These are phyloP conservation scores for Datnioides undecimradiatus DNA, from an alignment of 2,113 vertebrate genomes.

Conservation along the genomic window DNA sequence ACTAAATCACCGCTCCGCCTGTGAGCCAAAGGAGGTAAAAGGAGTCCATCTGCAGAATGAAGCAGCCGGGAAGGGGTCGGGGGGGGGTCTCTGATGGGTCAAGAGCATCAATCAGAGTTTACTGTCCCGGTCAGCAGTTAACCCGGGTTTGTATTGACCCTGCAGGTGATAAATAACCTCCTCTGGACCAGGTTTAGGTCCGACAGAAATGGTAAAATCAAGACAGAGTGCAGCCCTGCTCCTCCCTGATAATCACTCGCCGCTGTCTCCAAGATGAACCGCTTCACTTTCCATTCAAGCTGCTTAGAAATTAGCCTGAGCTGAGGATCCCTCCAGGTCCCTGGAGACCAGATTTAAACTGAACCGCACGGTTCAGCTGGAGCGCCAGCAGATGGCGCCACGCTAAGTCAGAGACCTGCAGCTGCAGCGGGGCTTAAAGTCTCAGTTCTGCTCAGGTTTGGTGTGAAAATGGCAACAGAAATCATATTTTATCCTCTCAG, in stretches of 20 bases:
- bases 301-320: not conserved
- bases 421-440: not conserved
- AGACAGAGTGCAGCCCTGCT: conserved; percentile 40
- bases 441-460: not conserved
- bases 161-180: conserved; percentile 69
- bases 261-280: conserved; percentile 14
- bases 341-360: not conserved
- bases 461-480: not conserved
- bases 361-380: not conserved
- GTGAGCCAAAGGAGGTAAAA: not conserved
- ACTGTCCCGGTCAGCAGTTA: conserved; percentile 73
- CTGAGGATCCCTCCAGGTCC: not conserved
- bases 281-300: conserved; percentile 11
- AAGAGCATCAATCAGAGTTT: conserved; percentile 67
- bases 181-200: conserved; percentile 1
- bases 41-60: conserved; percentile 57
- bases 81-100: conserved; percentile 51
- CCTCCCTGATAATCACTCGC: conserved; percentile 35
- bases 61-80: no score
- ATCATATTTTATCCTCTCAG: not conserved
- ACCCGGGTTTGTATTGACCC: conserved; percentile 66
- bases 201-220: conserved; percentile 25
- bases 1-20: conserved; percentile 40
- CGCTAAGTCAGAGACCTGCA: not conserved
- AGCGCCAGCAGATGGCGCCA: conserved; percentile 70